Evolutionary conservation across 1,140 invertebrate species (phyloP).

Genomic region (Caenorhabditis brenneri): DNA sequence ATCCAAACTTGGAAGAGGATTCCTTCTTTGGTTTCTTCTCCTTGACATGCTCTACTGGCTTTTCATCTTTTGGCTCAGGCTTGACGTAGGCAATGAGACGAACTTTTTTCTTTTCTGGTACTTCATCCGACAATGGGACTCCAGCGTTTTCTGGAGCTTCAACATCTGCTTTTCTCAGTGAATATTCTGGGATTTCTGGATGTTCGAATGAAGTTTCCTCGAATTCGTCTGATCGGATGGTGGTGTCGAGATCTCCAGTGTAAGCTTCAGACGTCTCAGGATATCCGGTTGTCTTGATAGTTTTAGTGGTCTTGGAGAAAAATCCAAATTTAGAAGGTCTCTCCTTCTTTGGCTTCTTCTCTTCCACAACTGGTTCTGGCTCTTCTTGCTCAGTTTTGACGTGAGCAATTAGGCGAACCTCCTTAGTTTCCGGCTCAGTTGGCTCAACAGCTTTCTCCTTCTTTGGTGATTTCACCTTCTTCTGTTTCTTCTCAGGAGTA

Average conservation of each 20-base stretch:
- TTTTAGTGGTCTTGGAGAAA: not conserved
- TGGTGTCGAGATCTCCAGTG: constrained; percentile 24
- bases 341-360: constrained; percentile 35
- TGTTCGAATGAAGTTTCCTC: too few species aligned
- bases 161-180: too few species aligned
- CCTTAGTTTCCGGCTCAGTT: not conserved
- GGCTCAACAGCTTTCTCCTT: not conserved
- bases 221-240: too few species aligned
- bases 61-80: too few species aligned
- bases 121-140: too few species aligned
- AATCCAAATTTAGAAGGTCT: not conserved
- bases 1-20: too few species aligned
- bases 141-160: too few species aligned
- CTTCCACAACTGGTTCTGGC: not conserved
- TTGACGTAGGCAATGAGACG: too few species aligned
- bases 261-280: not conserved
- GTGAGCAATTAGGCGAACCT: not conserved
- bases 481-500: constrained; percentile 22
- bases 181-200: not conserved
- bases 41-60: too few species aligned
- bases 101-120: too few species aligned
- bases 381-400: not conserved
- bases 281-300: too few species aligned
- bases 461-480: constrained; percentile 10
- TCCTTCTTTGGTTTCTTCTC: too few species aligned